Conservation (phyloP, 2,797 vertebrate species). For the Fistularia commersonii region DNA sequence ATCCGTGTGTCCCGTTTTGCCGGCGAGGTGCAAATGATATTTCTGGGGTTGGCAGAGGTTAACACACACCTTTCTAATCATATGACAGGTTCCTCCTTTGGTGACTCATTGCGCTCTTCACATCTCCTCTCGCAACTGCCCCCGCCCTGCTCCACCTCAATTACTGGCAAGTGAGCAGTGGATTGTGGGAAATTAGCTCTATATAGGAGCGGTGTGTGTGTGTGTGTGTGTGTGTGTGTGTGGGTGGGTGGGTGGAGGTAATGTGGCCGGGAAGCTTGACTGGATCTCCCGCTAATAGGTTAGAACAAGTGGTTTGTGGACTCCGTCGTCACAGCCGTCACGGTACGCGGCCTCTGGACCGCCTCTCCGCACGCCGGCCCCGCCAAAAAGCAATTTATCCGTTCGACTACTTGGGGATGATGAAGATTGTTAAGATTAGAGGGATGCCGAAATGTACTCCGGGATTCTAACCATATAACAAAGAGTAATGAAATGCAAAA, state of each 20-base stretch:
- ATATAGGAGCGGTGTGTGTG: constrained; percentile 16
- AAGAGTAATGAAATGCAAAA: too few species aligned
- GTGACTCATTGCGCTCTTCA: constrained; percentile 41
- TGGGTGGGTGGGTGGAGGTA: constrained; percentile 5
- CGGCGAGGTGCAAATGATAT: neutral
- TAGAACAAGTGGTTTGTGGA: constrained; percentile 5
- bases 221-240: too few species aligned
- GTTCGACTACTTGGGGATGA: too few species aligned
- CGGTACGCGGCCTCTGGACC: neutral
- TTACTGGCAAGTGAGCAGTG: constrained; percentile 47
- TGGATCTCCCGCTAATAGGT: constrained; percentile 56
- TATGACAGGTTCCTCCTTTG: constrained; percentile 43
- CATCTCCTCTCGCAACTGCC: constrained; percentile 21
- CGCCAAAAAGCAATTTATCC: too few species aligned
- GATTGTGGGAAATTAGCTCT: constrained; percentile 61
- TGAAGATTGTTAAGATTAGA: too few species aligned
- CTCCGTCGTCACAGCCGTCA: neutral
- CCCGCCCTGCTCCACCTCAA: constrained; percentile 38
- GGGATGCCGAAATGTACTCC: too few species aligned
- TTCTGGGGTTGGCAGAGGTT: constrained; percentile 32
- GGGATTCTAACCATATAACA: too few species aligned
- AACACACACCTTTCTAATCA: constrained; percentile 45
- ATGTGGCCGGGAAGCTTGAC: constrained; percentile 26
- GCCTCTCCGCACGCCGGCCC: neutral
- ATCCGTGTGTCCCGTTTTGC: too few species aligned